phyloP scores from a whole-genome alignment of 2,888 invertebrate genomes.

The Pammene fasciana region DNA sequence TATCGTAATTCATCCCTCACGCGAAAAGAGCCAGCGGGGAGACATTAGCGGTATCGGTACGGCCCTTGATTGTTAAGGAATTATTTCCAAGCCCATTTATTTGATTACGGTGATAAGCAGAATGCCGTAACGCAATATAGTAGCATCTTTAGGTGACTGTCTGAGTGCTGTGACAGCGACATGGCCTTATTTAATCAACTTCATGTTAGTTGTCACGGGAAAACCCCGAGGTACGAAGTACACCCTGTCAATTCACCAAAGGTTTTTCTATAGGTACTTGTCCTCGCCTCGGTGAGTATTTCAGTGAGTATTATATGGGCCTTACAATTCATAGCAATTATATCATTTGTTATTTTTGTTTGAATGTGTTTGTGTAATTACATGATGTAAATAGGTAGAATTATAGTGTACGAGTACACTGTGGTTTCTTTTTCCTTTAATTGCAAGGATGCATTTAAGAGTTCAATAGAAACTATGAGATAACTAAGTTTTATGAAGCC shows the following conservation, averaged over 20 bases:
- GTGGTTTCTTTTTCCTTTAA: too few relatives aligned
- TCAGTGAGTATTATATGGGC: too few relatives aligned
- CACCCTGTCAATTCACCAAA: background rate
- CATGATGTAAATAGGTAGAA: too few relatives aligned
- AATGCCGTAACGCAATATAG: constrained; percentile 1
- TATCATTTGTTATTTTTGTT: too few relatives aligned
- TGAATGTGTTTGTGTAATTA: too few relatives aligned
- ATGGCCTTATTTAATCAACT: constrained; percentile 36
- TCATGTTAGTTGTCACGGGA: constrained; percentile 28
- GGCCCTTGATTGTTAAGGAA: constrained; percentile 31
- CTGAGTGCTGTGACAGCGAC: constrained; percentile 11
- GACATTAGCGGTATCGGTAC: constrained; percentile 35
- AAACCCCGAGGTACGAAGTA: background rate
- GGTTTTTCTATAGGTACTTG: too few relatives aligned
- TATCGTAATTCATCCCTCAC: constrained; percentile 55
- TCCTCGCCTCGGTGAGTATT: too few relatives aligned
- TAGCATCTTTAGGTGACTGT: background rate
- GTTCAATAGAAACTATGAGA: too few relatives aligned
- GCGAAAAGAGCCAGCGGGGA: constrained; percentile 37
- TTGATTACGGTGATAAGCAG: constrained; percentile 19
- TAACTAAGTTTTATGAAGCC: too few relatives aligned
- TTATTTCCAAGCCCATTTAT: constrained; percentile 31
- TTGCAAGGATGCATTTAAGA: too few relatives aligned
- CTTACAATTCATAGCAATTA: too few relatives aligned
- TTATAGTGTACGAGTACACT: too few relatives aligned